Percentiles rank a stretch among this genome's conserved stretches.
Evolutionary conservation across 2,888 invertebrate genomes (phyloP).

Genomic region (Blomia tropicalis): DNA sequence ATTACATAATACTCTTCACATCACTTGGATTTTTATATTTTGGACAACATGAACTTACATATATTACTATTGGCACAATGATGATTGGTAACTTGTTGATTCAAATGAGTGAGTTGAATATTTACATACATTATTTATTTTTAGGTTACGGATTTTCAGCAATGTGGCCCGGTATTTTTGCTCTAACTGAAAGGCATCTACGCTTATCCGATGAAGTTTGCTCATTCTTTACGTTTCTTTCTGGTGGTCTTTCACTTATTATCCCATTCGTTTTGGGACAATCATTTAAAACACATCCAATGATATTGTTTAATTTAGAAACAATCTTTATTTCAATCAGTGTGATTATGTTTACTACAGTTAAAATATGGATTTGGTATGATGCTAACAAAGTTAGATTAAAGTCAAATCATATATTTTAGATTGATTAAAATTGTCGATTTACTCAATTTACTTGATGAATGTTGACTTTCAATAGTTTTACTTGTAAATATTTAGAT

Average conservation of each 20-base stretch:
- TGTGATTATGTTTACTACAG: no score
- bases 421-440: no score
- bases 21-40: neutral
- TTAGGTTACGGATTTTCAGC: neutral
- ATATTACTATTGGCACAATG: neutral
- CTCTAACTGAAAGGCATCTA: neutral
- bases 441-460: no score
- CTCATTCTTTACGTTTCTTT: neutral
- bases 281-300: neutral
- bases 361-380: no score
- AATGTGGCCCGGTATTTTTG: neutral
- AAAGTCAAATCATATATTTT: no score
- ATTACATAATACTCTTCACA: neutral
- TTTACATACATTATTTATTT: neutral
- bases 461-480: no score
- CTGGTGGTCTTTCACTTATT: neutral
- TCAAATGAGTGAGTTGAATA: neutral
- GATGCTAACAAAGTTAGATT: no score
- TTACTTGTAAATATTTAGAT: no score
- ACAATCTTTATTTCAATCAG: neutral
- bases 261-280: conserved; percentile 1
- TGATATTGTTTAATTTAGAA: neutral
- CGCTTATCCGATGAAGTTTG: neutral
- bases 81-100: no score
- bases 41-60: neutral